These are phyloP conservation scores for Bos taurus DNA, from an alignment of 2,113 vertebrate genomes.

Conservation along the genomic window ARS-UCD2.0 NC_037343.1:71830001-71830500, in stretches of 20 bases:
- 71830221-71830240: neutral
- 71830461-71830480: no score
- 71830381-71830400: neutral
- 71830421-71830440: neutral
- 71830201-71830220: neutral
- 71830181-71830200: no score
- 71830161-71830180: neutral
- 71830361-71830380: neutral
- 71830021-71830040: neutral
- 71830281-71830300: neutral
- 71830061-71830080: neutral
- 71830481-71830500: neutral
- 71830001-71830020: neutral
- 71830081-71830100: neutral
- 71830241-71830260: neutral
- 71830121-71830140: neutral
- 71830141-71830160: no score
- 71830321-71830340: neutral
- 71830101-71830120: neutral
- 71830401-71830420: neutral
- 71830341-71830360: neutral
- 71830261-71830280: accelerated
- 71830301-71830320: neutral
- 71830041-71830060: neutral
- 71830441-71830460: accelerated